phyloP scores from a whole-genome alignment of 2,797 vertebrate genomes.

The Pantherophis vulpinus region DNA sequence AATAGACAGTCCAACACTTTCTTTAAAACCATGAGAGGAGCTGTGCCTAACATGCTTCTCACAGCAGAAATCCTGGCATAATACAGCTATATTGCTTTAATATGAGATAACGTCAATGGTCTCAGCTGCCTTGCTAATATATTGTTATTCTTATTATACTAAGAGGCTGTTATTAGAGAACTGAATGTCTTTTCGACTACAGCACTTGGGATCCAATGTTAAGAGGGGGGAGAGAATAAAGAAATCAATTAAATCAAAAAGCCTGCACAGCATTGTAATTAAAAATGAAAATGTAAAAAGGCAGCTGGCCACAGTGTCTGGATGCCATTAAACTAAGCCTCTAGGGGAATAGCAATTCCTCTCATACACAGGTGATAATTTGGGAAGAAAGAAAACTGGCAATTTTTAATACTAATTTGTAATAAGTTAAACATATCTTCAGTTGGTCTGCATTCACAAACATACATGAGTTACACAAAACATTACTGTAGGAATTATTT shows the following conservation, averaged over 20 bases:
- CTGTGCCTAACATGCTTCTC: not conserved
- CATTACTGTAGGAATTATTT: not conserved
- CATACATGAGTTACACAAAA: not conserved
- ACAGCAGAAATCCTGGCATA: not conserved
- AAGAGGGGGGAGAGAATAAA: not conserved
- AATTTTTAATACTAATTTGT: not conserved
- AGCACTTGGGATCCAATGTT: not conserved
- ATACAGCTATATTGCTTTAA: not conserved
- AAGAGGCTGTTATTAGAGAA: not conserved
- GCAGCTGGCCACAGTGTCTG: not conserved
- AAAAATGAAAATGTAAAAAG: constrained; percentile 32
- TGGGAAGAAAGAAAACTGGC: not conserved
- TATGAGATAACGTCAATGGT: not conserved
- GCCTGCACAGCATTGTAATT: constrained; percentile 19
- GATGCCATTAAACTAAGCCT: constrained; percentile 1
- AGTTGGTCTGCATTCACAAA: not conserved
- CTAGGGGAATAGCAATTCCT: constrained; percentile 8
- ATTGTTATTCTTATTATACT: constrained; percentile 2
- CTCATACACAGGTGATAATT: not conserved
- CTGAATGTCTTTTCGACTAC: not conserved
- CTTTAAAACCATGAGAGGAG: not conserved
- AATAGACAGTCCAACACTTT: not conserved
- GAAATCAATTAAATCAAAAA: constrained; percentile 28
- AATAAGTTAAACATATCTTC: not conserved
- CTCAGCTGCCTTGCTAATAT: constrained; percentile 2